These are phyloP conservation scores for Sardinella longiceps DNA, from an alignment of 2,797 vertebrate genomes.

Conservation along the genomic window DNA sequence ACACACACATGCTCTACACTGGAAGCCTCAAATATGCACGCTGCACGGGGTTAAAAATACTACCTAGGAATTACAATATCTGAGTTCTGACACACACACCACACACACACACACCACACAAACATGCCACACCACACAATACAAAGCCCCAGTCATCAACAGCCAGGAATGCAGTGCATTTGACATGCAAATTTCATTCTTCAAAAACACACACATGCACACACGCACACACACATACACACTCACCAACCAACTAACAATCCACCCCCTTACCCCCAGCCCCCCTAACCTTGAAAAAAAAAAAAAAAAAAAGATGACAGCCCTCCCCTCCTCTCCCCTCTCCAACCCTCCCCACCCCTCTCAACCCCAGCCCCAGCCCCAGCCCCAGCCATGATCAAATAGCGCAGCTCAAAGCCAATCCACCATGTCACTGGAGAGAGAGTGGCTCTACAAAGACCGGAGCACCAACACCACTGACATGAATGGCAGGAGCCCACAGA, in stretches of 20 bases:
- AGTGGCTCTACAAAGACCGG: background rate
- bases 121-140: conserved; percentile 10
- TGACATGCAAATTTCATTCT: conserved; percentile 23
- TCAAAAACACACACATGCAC: background rate
- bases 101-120: conserved; percentile 9
- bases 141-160: conserved; percentile 19
- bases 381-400: conserved; percentile 24
- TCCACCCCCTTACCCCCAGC: background rate
- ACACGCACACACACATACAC: background rate
- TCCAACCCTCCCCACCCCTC: too few relatives aligned
- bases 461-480: background rate
- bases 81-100: background rate
- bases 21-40: conserved; percentile 15
- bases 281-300: background rate
- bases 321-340: background rate
- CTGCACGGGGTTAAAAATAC: conserved; percentile 7
- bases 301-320: conserved; percentile 23
- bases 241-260: background rate
- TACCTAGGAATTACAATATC: conserved; percentile 17
- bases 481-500: conserved; percentile 14
- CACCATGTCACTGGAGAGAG: background rate
- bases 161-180: conserved; percentile 14
- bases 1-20: background rate
- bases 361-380: too few relatives aligned
- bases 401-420: conserved; percentile 19